phyloP scores from a whole-genome alignment of 2,113 vertebrate genomes.

The Heterocephalus glaber region DNA sequence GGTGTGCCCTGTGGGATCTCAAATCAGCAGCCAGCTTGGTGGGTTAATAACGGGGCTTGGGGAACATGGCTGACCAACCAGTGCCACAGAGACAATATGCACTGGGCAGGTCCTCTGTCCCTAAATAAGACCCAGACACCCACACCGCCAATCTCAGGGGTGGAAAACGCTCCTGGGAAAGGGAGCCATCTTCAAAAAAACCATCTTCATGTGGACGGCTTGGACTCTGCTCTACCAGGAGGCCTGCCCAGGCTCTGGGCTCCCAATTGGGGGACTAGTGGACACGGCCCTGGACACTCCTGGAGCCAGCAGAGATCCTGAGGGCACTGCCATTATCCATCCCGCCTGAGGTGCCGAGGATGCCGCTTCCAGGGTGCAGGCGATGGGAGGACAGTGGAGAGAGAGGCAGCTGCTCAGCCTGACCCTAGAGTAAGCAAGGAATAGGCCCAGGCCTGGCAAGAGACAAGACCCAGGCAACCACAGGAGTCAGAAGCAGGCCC shows the following conservation, averaged over 20 bases:
- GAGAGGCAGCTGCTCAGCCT: slow-evolving; percentile 92
- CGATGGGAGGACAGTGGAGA: slow-evolving; percentile 71
- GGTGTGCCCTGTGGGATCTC: neutral
- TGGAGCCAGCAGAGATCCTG: neutral
- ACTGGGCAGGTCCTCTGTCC: neutral
- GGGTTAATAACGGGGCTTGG: neutral
- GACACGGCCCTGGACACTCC: slow-evolving; percentile 45
- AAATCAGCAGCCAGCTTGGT: neutral
- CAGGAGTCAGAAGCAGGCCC: slow-evolving; percentile 24
- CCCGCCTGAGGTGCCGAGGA: slow-evolving; percentile 8
- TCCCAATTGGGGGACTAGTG: neutral
- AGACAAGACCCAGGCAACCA: slow-evolving; percentile 92
- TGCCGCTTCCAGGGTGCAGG: slow-evolving; percentile 37
- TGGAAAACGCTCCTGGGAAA: neutral
- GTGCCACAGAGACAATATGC: neutral
- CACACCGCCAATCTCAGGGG: neutral
- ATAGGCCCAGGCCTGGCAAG: slow-evolving; percentile 92
- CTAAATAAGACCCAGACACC: neutral
- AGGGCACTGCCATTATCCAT: neutral
- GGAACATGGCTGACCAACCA: neutral
- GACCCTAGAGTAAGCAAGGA: slow-evolving; percentile 93
- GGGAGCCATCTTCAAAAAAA: neutral
- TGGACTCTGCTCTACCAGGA: too few species aligned
- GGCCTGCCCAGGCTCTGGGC: neutral
- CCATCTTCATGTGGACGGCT: neutral